Evolutionary conservation across 2,113 vertebrate species (phyloP).

Genomic region (Ctenomys sociabilis): DNA sequence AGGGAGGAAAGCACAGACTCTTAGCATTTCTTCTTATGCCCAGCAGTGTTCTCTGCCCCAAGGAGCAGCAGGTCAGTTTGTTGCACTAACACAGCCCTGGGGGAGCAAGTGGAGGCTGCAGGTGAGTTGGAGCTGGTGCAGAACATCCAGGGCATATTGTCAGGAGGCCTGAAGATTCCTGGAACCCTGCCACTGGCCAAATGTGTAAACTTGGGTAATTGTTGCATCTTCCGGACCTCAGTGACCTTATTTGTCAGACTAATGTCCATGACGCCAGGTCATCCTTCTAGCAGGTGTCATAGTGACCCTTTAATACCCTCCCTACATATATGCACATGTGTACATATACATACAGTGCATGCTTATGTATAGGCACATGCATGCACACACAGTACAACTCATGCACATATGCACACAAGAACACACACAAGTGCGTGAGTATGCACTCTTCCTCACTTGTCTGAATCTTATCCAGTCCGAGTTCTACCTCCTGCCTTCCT

Average conservation of each 20-base stretch:
- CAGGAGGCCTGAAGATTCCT: neutral
- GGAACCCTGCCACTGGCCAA: neutral
- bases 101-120: neutral
- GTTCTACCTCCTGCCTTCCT: neutral
- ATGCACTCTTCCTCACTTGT: neutral
- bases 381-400: neutral
- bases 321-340: neutral
- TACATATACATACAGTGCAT: neutral
- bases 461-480: neutral
- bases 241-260: neutral
- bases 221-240: neutral
- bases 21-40: neutral
- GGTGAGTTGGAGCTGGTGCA: neutral
- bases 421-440: rapidly evolving
- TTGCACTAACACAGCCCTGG: neutral
- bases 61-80: neutral
- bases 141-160: neutral
- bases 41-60: rapidly evolving
- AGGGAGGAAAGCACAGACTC: neutral
- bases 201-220: neutral
- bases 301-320: neutral
- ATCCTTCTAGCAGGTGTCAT: neutral
- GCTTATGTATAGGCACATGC: rapidly evolving
- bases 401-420: rapidly evolving
- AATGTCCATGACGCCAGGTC: neutral